A percentile compares a stretch with the other conserved stretches of the same genome.
These are phyloP conservation scores for Notodonta ziczac DNA, from an alignment of 2,888 invertebrate species.

Conservation along the genomic window DNA sequence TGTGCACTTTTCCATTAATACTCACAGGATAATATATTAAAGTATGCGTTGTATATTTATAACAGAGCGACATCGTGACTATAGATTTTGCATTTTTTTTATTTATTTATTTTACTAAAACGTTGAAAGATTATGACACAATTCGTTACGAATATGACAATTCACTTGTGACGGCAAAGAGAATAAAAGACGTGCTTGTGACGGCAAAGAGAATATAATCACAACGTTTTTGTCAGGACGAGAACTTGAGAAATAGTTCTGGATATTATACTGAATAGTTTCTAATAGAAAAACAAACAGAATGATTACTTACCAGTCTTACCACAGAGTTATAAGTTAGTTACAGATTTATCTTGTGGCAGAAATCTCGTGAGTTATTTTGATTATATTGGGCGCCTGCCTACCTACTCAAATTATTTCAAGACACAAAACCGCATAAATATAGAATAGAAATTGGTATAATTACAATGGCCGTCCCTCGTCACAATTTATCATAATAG, in stretches of 20 bases:
- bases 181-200: not conserved
- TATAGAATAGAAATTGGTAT: too few species aligned
- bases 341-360: too few species aligned
- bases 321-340: too few species aligned
- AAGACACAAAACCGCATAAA: too few species aligned
- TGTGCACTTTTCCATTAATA: too few species aligned
- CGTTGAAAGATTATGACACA: not conserved
- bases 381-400: too few species aligned
- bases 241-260: not conserved
- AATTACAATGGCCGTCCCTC: too few species aligned
- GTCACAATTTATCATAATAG: too few species aligned
- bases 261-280: not conserved
- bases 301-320: too few species aligned
- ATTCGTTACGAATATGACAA: not conserved
- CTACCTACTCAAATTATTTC: too few species aligned
- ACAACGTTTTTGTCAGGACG: not conserved
- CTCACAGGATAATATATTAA: not conserved
- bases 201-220: not conserved
- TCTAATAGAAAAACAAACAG: not conserved
- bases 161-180: not conserved
- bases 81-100: not conserved
- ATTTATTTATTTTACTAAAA: not conserved
- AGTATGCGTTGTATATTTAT: not conserved
- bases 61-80: constrained; percentile 9
- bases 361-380: too few species aligned